These are phyloP conservation scores for Plagiodera versicolora DNA, from an alignment of 2,888 invertebrate genomes.

Conservation along the genomic window DNA sequence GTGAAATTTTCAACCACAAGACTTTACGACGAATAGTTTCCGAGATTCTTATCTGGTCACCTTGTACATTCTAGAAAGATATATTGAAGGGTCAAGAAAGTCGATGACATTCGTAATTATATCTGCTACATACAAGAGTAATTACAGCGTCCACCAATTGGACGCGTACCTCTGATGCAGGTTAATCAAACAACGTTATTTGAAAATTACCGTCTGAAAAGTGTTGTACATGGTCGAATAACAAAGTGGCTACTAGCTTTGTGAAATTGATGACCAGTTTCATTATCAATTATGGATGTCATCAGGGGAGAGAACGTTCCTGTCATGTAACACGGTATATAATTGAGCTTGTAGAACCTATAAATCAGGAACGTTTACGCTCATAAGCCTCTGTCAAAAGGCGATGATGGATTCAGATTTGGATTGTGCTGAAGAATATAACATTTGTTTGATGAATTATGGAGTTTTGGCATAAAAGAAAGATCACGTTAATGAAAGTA, in stretches of 20 bases:
- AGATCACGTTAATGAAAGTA: background rate
- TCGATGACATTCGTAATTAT: too few relatives aligned
- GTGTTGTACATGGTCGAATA: too few relatives aligned
- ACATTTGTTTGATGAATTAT: background rate
- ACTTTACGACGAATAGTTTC: too few relatives aligned
- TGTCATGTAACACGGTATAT: background rate
- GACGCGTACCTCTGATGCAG: too few relatives aligned
- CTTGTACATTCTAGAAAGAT: too few relatives aligned
- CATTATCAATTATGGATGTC: background rate
- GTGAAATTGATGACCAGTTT: background rate
- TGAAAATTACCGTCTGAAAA: too few relatives aligned
- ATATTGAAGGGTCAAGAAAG: too few relatives aligned
- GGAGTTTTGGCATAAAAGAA: background rate
- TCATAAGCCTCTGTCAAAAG: background rate
- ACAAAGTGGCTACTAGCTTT: background rate
- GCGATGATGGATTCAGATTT: background rate
- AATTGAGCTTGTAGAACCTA: background rate
- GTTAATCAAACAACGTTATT: too few relatives aligned
- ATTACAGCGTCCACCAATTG: too few relatives aligned
- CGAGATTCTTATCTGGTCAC: too few relatives aligned
- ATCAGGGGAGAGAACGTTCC: background rate
- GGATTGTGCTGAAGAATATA: background rate
- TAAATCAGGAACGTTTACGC: background rate
- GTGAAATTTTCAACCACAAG: too few relatives aligned
- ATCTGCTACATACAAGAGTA: too few relatives aligned